A percentile compares a stretch with the other conserved stretches of the same genome.
phyloP scores from a whole-genome alignment of 2,113 vertebrate genomes.

The Strix aluco region DNA sequence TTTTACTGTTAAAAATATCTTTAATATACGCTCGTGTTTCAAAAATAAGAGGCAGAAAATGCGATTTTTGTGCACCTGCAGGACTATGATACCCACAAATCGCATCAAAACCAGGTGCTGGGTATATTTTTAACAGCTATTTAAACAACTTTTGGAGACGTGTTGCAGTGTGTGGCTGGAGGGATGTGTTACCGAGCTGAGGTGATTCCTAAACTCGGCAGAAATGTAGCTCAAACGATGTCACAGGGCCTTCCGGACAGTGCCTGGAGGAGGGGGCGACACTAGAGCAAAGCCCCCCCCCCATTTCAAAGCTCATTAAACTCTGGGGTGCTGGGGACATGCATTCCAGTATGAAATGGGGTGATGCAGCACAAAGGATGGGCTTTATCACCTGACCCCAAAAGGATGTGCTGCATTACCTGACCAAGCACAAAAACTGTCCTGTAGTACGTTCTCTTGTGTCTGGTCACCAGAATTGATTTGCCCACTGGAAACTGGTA shows the following conservation, averaged over 20 bases:
- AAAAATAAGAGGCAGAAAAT: neutral
- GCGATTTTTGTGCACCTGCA: neutral
- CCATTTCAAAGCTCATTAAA: neutral
- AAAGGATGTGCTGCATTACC: neutral
- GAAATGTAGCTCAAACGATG: neutral
- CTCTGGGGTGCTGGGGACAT: fast-evolving
- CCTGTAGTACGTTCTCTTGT: neutral
- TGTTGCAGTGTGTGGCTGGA: fast-evolving
- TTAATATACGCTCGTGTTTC: neutral
- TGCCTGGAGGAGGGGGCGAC: neutral
- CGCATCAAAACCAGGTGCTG: neutral
- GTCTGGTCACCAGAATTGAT: neutral
- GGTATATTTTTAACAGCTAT: neutral
- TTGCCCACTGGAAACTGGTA: neutral
- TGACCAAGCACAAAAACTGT: neutral
- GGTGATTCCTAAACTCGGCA: neutral
- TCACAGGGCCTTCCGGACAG: neutral
- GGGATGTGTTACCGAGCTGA: neutral
- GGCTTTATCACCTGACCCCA: neutral
- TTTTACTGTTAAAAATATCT: neutral
- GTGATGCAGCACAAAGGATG: neutral
- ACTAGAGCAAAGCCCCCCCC: neutral
- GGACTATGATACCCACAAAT: neutral
- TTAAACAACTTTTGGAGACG: neutral
- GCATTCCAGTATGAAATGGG: neutral